phyloP scores from a whole-genome alignment of 2,888 invertebrate species.

The Julus scandinavius region DNA sequence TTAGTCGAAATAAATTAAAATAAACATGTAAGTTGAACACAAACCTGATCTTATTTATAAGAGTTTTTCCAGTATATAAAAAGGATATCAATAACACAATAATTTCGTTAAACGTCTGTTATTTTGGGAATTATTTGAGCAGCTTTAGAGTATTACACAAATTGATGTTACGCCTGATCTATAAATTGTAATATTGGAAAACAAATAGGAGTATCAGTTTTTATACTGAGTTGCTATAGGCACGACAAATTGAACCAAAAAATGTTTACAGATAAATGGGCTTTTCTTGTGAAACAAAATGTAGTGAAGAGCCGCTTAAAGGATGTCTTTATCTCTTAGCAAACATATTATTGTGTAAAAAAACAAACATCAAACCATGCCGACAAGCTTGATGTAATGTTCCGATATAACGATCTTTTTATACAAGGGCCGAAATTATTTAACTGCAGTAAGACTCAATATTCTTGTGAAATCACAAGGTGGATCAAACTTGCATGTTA shows the following conservation, averaged over 20 bases:
- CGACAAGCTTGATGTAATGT: not conserved
- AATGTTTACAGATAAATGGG: not conserved
- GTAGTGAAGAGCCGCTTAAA: not conserved
- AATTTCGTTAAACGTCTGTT: not conserved
- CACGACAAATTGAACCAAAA: not conserved
- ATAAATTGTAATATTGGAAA: not conserved
- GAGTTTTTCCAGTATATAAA: too few species aligned
- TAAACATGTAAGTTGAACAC: too few species aligned
- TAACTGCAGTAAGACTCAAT: not conserved
- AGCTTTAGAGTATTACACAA: not conserved
- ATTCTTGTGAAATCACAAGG: not conserved
- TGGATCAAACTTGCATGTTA: too few species aligned
- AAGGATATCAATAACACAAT: not conserved
- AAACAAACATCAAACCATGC: not conserved
- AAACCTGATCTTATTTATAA: too few species aligned
- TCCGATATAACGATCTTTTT: slow-evolving; percentile 11
- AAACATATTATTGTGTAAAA: not conserved
- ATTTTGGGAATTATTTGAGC: not conserved
- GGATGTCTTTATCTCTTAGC: not conserved
- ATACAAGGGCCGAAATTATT: not conserved
- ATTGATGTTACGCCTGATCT: not conserved
- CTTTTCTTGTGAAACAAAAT: slow-evolving; percentile 18
- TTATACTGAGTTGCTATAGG: not conserved
- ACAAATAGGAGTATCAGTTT: not conserved
- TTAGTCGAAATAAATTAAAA: too few species aligned